Percentiles rank a stretch among this genome's conserved stretches.
Evolutionary conservation across 1,140 invertebrate genomes (phyloP).

Genomic region (Yoshiicerus persimilis): DNA sequence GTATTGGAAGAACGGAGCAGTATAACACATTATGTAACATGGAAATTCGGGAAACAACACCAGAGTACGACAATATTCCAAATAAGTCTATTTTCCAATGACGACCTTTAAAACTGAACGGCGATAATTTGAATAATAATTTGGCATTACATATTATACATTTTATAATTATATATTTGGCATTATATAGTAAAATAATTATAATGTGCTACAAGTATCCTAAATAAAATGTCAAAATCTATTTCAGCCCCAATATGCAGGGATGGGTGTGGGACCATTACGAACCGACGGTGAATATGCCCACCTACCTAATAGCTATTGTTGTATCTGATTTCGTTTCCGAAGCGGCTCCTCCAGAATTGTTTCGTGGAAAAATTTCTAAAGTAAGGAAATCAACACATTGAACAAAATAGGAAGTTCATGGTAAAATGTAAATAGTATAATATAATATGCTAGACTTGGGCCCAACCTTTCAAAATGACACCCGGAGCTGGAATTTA

Average conservation of each 20-base stretch:
- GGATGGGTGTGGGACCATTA: conserved; percentile 33
- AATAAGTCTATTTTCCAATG: too few relatives aligned
- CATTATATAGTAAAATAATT: too few relatives aligned
- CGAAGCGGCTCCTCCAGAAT: neutral
- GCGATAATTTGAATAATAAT: too few relatives aligned
- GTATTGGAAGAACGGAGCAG: conserved; percentile 35
- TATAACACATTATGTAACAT: neutral
- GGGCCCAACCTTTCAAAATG: neutral
- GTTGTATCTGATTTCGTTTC: conserved; percentile 18
- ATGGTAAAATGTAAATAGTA: neutral
- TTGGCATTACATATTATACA: too few relatives aligned
- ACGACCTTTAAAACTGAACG: too few relatives aligned
- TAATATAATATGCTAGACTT: too few relatives aligned
- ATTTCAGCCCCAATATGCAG: neutral
- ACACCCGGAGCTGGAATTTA: neutral
- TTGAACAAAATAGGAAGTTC: neutral
- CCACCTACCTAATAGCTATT: conserved; percentile 26
- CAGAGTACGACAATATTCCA: neutral
- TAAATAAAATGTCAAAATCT: neutral
- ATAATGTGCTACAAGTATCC: too few relatives aligned
- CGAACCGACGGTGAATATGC: conserved; percentile 22
- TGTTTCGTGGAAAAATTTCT: neutral
- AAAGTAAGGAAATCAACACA: neutral
- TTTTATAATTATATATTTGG: neutral
- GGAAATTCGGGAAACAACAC: neutral